Percentiles rank a stretch among this genome's conserved stretches.
Evolutionary conservation across 1,140 invertebrate genomes (phyloP).

Genomic region (Camponotus floridanus): DNA sequence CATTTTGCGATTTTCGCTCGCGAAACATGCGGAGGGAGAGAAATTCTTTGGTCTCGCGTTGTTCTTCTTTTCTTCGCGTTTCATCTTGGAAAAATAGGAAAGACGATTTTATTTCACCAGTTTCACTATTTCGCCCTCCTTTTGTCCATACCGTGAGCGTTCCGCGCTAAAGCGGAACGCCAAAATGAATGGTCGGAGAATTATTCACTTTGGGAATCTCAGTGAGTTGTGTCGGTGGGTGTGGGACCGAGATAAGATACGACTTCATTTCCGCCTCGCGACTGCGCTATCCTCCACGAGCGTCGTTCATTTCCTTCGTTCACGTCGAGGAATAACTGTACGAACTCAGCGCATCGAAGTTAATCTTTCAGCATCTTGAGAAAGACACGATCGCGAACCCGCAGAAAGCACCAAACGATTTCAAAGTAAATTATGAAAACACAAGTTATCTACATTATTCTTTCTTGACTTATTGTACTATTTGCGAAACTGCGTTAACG

Average conservation of each 20-base stretch:
- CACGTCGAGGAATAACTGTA: slow-evolving; percentile 37
- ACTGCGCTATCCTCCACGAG: slow-evolving; percentile 37
- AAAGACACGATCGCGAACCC: background rate
- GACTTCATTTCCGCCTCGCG: slow-evolving; percentile 57
- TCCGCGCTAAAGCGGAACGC: slow-evolving; percentile 38
- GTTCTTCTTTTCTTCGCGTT: slow-evolving; percentile 20
- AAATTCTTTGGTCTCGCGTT: background rate
- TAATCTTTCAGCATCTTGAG: slow-evolving; percentile 41
- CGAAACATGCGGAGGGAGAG: background rate
- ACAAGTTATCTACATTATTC: background rate
- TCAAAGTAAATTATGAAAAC: background rate
- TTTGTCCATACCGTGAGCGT: slow-evolving; percentile 39
- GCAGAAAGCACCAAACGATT: background rate
- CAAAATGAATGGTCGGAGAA: slow-evolving; percentile 54
- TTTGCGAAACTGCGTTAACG: background rate
- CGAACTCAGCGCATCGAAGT: slow-evolving; percentile 45
- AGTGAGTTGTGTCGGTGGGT: slow-evolving; percentile 43
- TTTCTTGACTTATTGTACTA: background rate
- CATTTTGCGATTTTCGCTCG: slow-evolving; percentile 2
- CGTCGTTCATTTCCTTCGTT: slow-evolving; percentile 61
- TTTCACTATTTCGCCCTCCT: slow-evolving; percentile 8
- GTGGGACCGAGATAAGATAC: slow-evolving; percentile 51
- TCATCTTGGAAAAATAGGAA: slow-evolving; percentile 34
- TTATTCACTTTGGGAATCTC: slow-evolving; percentile 62
- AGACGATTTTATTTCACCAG: slow-evolving; percentile 27